These are phyloP conservation scores for Sinonovacula constricta DNA, from an alignment of 1,140 invertebrate genomes.

Conservation along the genomic window DNA sequence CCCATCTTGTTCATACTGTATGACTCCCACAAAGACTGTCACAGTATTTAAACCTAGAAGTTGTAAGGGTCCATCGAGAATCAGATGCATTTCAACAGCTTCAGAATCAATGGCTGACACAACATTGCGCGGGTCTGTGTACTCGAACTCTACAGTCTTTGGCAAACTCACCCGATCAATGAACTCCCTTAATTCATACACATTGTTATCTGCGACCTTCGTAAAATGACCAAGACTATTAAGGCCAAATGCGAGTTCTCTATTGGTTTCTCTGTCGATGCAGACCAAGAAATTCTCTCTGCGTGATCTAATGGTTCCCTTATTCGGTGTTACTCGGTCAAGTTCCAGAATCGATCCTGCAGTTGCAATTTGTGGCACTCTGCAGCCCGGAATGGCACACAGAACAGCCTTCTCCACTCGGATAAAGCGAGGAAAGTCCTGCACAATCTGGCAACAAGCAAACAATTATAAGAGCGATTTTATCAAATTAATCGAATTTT, in stretches of 20 bases:
- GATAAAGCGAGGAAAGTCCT: conserved; percentile 27
- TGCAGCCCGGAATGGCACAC: conserved; percentile 16
- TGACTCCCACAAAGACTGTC: conserved; percentile 18
- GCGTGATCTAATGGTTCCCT: not conserved
- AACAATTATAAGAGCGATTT: too few species aligned
- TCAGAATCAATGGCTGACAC: conserved; percentile 31
- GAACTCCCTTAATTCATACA: conserved; percentile 28
- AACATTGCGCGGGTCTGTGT: conserved; percentile 26
- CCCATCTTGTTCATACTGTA: not conserved
- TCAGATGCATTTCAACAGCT: conserved; percentile 5
- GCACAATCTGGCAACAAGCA: conserved; percentile 7
- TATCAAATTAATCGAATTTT: too few species aligned
- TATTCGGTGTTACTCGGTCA: conserved; percentile 29
- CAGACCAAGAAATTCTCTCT: conserved; percentile 34
- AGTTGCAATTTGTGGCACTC: conserved; percentile 3
- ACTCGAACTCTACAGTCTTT: conserved; percentile 23
- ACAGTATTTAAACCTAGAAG: conserved; percentile 23
- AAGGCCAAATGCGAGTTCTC: conserved; percentile 22
- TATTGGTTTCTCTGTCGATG: not conserved
- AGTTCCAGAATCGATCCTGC: conserved; percentile 28
- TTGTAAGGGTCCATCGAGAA: conserved; percentile 23
- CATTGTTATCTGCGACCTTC: conserved; percentile 27
- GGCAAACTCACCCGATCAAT: conserved; percentile 33
- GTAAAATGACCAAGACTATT: conserved; percentile 15
- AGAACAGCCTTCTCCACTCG: conserved; percentile 22